phyloP scores from a whole-genome alignment of 2,888 invertebrate genomes.

The Deilephila porcellus region DNA sequence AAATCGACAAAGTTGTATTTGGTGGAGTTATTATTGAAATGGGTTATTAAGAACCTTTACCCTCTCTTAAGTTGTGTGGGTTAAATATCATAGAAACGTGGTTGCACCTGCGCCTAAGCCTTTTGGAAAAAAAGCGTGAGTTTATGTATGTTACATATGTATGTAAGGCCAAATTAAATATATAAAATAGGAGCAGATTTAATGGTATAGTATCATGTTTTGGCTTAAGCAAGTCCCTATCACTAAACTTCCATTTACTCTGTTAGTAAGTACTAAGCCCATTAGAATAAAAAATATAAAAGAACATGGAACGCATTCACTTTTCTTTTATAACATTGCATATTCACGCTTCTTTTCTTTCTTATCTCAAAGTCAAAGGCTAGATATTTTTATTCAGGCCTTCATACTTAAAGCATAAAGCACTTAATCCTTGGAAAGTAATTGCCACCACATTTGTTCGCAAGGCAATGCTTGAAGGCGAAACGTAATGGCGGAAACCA shows the following conservation, averaged over 20 bases:
- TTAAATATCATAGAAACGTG: too few species aligned
- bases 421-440: constrained; percentile 15
- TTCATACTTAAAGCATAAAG: not conserved
- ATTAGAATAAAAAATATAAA: too few species aligned
- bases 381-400: not conserved
- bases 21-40: not conserved
- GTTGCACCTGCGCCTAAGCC: too few species aligned
- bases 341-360: not conserved
- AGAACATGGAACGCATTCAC: not conserved
- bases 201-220: too few species aligned
- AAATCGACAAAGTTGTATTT: constrained; percentile 8
- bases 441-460: constrained; percentile 16
- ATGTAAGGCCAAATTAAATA: too few species aligned
- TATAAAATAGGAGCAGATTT: too few species aligned
- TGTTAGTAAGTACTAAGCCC: too few species aligned
- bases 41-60: not conserved
- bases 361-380: not conserved
- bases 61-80: too few species aligned
- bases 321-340: not conserved
- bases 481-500: constrained; percentile 1
- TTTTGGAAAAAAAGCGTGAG: too few species aligned
- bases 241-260: too few species aligned
- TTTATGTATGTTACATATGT: too few species aligned
- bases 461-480: constrained; percentile 13
- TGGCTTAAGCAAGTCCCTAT: too few species aligned